Conservation (phyloP, 1,140 invertebrate species). For the Ostrea denselamellosa region DNA sequence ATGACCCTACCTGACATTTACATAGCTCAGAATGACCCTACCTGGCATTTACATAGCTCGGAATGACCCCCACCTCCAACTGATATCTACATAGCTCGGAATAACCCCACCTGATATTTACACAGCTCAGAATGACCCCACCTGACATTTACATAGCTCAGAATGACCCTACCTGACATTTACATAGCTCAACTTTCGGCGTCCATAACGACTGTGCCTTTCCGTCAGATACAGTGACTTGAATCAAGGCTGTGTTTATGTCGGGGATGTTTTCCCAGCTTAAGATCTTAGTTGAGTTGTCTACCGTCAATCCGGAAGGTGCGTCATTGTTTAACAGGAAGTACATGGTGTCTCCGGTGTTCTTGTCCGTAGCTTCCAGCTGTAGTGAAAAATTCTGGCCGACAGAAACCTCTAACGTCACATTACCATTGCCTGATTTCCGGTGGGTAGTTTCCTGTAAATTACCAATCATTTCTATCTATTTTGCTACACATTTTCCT, state of each 20-base stretch:
- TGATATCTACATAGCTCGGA: conserved; percentile 64
- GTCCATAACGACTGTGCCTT: conserved; percentile 53
- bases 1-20: conserved; percentile 60
- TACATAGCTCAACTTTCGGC: conserved; percentile 61
- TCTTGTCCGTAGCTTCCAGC: conserved; percentile 52
- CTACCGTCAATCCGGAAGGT: conserved; percentile 48
- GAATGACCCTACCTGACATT: conserved; percentile 61
- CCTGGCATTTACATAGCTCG: conserved; percentile 64
- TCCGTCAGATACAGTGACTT: conserved; percentile 57
- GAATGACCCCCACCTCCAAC: no score
- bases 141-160: conserved; percentile 64
- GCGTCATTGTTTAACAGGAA: conserved; percentile 52
- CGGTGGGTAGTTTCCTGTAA: conserved; percentile 60
- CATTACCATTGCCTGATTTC: conserved; percentile 47
- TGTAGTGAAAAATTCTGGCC: conserved; percentile 53
- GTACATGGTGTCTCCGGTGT: conserved; percentile 54
- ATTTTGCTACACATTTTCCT: background rate
- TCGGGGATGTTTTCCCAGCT: conserved; percentile 49
- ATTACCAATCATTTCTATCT: background rate
- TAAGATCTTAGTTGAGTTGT: conserved; percentile 41
- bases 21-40: conserved; percentile 59
- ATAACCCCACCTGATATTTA: conserved; percentile 59
- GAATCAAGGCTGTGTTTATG: conserved; percentile 16
- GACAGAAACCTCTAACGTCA: conserved; percentile 51
- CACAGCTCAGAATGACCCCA: conserved; percentile 58